Evolutionary conservation across 2,888 invertebrate species (phyloP), one percentile per base, ranked within the genome.

Genomic region (Caenorhabditis angaria): DNA sequence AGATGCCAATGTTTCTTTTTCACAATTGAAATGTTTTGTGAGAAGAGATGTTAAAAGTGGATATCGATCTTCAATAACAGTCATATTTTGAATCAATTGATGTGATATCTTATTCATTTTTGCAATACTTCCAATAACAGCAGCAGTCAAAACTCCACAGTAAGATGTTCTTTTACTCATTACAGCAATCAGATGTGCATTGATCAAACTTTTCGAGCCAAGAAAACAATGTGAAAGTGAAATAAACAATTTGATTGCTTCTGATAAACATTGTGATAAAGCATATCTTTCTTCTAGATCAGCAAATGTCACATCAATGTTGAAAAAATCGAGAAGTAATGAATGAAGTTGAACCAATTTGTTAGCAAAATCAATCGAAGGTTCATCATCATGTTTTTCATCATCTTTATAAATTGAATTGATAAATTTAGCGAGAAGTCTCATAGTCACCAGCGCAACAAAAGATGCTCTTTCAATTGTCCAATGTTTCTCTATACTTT

Each of bases 191-290:
- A 83, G 61, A 35, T 74, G 76, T 48, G 73, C 70, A 6, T 72
- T 64, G 18, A 77, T 64, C 14, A 81, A 56, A 28, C 28, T 65
- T 29, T 63, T 25, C 14, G 95, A 95, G 0, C 97, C 96, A 88
- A 94, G 96, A 89, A 97, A 97, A 0, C 94, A 94, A 88, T 96
- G 94, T 87, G 95, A 97, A 87, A 96, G 95, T 2, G 93, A 91
- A 0, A 94, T 93, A 87, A 95, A 94, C 0, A 95, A 94, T 63
- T 92, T 91, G 81, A 95, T 94, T 66, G 94, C 94, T 88, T 97
- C 95, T 61, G 95, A 47, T 0, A 76, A 55, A 51, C 60, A 61
- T 53, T 69, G 62, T 47, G 60, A 57, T 35, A 71, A 25, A 6
- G 66, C 47, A 50, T 70, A 70, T 14, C 59, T 29, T 22, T 68